Percentiles rank a stretch among this genome's conserved stretches.
phyloP scores from a whole-genome alignment of 2,797 vertebrate species.

The Crenichthys baileyi region DNA sequence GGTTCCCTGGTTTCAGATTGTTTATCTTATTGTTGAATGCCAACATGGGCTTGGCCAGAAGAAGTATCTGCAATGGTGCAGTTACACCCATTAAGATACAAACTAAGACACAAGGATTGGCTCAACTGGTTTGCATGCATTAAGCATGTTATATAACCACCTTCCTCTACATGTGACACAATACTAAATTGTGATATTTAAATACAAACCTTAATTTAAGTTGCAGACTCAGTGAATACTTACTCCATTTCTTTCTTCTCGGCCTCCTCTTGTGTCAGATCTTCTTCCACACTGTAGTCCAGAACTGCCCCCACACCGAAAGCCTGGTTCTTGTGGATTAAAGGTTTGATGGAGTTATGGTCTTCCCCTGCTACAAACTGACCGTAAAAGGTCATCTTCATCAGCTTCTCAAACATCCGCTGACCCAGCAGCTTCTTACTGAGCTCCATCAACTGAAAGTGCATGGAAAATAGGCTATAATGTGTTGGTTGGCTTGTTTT shows the following conservation, averaged over 20 bases:
- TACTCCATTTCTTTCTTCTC: conserved; percentile 89
- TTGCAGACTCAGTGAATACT: conserved; percentile 44
- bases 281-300: conserved; percentile 94
- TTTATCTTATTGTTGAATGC: neutral
- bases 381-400: conserved; percentile 98
- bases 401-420: conserved; percentile 86
- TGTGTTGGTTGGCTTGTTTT: neutral
- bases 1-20: neutral
- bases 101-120: neutral
- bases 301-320: conserved; percentile 93
- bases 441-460: conserved; percentile 84
- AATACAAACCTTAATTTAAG: neutral
- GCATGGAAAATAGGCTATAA: neutral
- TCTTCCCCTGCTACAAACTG: conserved; percentile 96
- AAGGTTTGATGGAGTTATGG: conserved; percentile 89
- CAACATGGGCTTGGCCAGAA: neutral
- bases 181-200: neutral
- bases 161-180: neutral
- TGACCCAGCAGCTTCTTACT: conserved; percentile 85
- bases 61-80: neutral
- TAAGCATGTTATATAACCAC: conserved; percentile 18
- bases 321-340: conserved; percentile 85
- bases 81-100: neutral
- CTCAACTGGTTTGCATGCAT: conserved; percentile 3
- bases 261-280: conserved; percentile 86